Evolutionary conservation across 2,888 invertebrate species (phyloP), one percentile per base, ranked within the genome.

Genomic region (Operophtera brumata): DNA sequence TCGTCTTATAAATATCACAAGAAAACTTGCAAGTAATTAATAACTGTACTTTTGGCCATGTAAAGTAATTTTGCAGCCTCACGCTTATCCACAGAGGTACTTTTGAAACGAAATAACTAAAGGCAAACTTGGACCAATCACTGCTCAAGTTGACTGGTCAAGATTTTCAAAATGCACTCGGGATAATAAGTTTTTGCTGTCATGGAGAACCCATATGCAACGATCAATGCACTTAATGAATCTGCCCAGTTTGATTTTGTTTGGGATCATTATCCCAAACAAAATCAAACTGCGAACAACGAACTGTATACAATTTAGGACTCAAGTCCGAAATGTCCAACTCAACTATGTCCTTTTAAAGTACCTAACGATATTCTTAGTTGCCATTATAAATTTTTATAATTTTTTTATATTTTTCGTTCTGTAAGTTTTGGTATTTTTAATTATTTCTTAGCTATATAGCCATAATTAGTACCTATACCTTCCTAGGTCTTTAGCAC

Each of bases 191-290:
- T 30, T 20, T 42, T 26, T 59, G 61, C 52, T 57, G 62, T 69
- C 57, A 64, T 52, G 47, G 54, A 50, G 52, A 25, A 53, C 57
- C 58, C 57, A 62, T 62, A 46, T 54, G 47, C 46, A 56, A 58
- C 62, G 64, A 69, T 69, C 71, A 71, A 65, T 62, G 66, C 57
- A 47, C 65, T 69, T 63, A 49, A 30, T 53, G 44, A 61, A 59
- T 60, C 57, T 61, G 58, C 56, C 46, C 46, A 47, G 55, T 60
- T 54, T 58, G 59, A 55, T 52, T 54, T 56, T 51, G 45, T 54
- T 61, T 61, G 47, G 52, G 51, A 50, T 62, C 61, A 57, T 57
- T 35, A 34, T 49, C 14, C 30, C 10, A 37, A 50, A n/a, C n/a
- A n/a, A n/a, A n/a, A n/a, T n/a, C n/a, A n/a, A n/a, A n/a, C n/a